phyloP scores from a whole-genome alignment of 1,140 invertebrate genomes.

The Halyomorpha halys region DNA sequence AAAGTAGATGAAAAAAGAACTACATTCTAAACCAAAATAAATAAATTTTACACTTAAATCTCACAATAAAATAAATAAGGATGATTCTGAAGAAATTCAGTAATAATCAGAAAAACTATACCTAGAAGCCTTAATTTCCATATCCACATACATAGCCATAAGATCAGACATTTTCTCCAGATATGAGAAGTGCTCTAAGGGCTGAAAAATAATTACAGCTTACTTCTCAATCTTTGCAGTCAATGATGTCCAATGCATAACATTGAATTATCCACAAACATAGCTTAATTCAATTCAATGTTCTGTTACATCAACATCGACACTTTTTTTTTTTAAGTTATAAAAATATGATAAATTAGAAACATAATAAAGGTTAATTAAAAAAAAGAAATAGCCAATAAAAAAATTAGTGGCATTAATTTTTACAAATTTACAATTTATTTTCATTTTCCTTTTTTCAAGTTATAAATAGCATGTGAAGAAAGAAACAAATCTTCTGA shows the following conservation, averaged over 20 bases:
- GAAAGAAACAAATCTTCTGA: too few species aligned
- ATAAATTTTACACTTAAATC: not conserved
- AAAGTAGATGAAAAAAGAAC: not conserved
- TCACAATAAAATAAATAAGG: not conserved
- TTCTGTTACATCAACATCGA: too few species aligned
- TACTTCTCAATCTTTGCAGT: not conserved
- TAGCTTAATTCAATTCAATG: too few species aligned
- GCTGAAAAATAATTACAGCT: conserved; percentile 32
- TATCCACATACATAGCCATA: conserved; percentile 40
- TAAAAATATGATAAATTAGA: too few species aligned
- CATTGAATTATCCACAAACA: not conserved
- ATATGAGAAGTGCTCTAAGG: conserved; percentile 35
- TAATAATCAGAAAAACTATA: conserved; percentile 16
- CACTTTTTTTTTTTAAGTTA: too few species aligned
- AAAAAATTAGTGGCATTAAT: too few species aligned
- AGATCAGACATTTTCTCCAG: conserved; percentile 41
- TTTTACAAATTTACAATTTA: too few species aligned
- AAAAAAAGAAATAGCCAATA: too few species aligned
- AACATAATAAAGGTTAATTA: too few species aligned
- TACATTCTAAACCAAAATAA: not conserved
- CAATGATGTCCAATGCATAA: not conserved
- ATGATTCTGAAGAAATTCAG: too few species aligned
- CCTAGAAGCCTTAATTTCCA: conserved; percentile 40
- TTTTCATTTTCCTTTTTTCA: too few species aligned
- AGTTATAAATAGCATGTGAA: too few species aligned